A percentile compares a stretch with the other conserved stretches of the same genome.
Conservation (phyloP, 2,797 vertebrate genomes). For the Macrochelys suwanniensis region DNA sequence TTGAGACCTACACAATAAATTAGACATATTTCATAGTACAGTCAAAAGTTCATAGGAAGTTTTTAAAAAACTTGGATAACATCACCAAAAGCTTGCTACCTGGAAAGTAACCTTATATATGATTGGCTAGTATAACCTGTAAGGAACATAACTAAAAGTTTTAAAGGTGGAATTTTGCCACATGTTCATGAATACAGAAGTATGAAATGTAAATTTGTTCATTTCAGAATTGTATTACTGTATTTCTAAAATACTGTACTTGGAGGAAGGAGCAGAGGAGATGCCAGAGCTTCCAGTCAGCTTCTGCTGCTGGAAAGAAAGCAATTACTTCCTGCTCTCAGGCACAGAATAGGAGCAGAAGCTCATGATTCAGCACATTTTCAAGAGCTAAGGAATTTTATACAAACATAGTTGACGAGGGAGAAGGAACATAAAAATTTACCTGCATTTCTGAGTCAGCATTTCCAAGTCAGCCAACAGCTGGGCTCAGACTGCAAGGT, state of each 20-base stretch:
- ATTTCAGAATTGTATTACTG: background rate
- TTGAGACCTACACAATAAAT: background rate
- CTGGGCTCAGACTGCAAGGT: background rate
- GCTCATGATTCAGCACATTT: background rate
- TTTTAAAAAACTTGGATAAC: background rate
- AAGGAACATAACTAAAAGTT: background rate
- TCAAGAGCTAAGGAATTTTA: background rate
- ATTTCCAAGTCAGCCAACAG: background rate
- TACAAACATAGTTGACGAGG: background rate
- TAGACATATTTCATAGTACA: background rate
- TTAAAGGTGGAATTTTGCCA: background rate
- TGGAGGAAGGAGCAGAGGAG: background rate
- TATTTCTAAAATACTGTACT: background rate
- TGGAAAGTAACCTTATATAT: background rate
- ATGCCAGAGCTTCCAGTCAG: background rate
- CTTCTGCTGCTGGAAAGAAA: background rate
- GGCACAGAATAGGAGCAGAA: background rate
- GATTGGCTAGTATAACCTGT: background rate
- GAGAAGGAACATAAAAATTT: background rate
- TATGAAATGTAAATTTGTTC: background rate
- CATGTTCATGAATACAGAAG: background rate
- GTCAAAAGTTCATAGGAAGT: background rate
- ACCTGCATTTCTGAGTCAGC: background rate
- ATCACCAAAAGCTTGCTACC: background rate
- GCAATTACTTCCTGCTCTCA: conserved; percentile 3